These are phyloP conservation scores for Pampus argenteus DNA, from an alignment of 2,797 vertebrate species.

Conservation along the genomic window DNA sequence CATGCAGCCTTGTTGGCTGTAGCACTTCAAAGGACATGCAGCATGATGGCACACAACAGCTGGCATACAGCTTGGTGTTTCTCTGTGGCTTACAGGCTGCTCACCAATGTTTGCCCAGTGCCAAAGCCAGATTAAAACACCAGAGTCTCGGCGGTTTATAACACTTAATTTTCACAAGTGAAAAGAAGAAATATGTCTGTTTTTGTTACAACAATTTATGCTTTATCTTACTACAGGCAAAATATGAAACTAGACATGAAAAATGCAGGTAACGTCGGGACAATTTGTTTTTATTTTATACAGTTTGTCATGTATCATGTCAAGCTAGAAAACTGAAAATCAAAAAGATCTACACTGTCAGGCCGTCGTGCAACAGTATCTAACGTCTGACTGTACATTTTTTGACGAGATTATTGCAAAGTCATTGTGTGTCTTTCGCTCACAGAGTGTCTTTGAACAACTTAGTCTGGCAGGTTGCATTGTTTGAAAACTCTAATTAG, in stretches of 20 bases:
- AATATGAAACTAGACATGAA: neutral
- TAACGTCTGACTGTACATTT: constrained; percentile 23
- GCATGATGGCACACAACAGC: constrained; percentile 69
- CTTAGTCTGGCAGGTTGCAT: constrained; percentile 63
- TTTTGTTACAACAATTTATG: constrained; percentile 9
- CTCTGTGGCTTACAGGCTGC: constrained; percentile 50
- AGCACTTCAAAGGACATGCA: constrained; percentile 63
- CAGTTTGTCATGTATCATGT: neutral
- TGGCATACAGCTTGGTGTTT: constrained; percentile 62
- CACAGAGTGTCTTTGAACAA: constrained; percentile 23
- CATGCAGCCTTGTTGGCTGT: constrained; percentile 48
- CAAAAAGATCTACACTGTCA: neutral
- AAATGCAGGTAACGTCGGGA: neutral
- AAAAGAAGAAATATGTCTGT: constrained; percentile 31
- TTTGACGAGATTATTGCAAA: constrained; percentile 38
- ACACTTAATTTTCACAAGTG: constrained; percentile 52
- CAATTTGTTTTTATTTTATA: neutral
- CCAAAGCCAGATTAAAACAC: constrained; percentile 49
- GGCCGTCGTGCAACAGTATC: neutral
- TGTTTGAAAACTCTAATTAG: constrained; percentile 73
- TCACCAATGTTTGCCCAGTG: constrained; percentile 58
- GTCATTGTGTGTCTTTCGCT: constrained; percentile 23
- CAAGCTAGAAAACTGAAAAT: neutral
- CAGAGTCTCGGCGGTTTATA: constrained; percentile 38
- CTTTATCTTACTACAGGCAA: neutral